phyloP scores from a whole-genome alignment of 92 coral and sea anemone genomes.

The Muricea muricata region DNA sequence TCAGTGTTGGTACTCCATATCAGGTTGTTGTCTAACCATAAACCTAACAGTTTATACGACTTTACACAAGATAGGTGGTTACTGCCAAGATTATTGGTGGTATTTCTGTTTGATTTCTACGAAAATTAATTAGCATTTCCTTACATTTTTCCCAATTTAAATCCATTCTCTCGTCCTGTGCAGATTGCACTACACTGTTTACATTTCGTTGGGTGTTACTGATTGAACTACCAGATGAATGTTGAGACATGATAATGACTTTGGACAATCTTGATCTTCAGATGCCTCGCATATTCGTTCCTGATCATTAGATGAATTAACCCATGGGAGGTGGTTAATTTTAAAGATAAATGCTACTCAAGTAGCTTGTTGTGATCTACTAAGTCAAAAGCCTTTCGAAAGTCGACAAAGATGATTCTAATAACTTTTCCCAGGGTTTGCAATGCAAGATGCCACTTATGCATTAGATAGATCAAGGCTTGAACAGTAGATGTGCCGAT shows the following conservation, averaged over 20 bases:
- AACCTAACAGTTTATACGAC: neutral
- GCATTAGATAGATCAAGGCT: neutral
- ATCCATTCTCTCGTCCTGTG: neutral
- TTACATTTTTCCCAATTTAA: neutral
- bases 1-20: conserved; percentile 5
- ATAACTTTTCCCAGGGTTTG: neutral
- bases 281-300: neutral
- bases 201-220: neutral
- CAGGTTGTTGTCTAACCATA: too few species aligned
- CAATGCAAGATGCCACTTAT: neutral
- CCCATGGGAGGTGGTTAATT: neutral
- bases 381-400: neutral
- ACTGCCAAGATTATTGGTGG: neutral
- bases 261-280: neutral
- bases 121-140: conserved; percentile 1
- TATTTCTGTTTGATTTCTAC: neutral
- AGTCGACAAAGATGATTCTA: neutral
- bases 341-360: neutral
- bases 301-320: neutral
- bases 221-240: neutral
- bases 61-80: neutral
- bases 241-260: neutral
- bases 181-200: neutral
- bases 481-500: neutral
- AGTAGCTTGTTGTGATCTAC: neutral